These are phyloP conservation scores for Eubasilissa splendida DNA, from an alignment of 2,888 invertebrate species.

Conservation along the genomic window DNA sequence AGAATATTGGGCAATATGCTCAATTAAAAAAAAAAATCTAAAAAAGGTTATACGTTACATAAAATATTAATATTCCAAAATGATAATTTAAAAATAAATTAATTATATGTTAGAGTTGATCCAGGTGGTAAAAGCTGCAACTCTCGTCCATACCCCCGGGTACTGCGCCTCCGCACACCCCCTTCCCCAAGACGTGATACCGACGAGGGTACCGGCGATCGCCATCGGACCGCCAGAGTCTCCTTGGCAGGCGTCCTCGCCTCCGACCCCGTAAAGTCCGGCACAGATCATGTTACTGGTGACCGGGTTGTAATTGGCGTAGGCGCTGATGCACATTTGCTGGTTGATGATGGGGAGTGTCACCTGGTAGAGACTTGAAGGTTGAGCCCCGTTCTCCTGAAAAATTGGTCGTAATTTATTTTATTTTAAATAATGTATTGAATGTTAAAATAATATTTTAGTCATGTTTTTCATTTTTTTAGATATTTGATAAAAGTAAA, in stretches of 20 bases:
- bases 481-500: no score
- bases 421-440: no score
- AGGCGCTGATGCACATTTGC: background rate
- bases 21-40: no score
- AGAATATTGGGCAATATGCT: no score
- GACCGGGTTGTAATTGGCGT: conserved; percentile 60
- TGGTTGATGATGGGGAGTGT: conserved; percentile 11
- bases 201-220: conserved; percentile 67
- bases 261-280: conserved; percentile 65
- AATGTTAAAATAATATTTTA: no score
- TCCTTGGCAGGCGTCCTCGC: conserved; percentile 69
- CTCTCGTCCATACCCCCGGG: conserved; percentile 73
- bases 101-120: conserved; percentile 60
- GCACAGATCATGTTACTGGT: conserved; percentile 68
- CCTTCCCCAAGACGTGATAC: conserved; percentile 73
- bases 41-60: no score
- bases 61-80: no score
- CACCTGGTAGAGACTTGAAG: background rate
- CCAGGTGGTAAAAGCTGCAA: conserved; percentile 66
- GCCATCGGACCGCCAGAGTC: conserved; percentile 74
- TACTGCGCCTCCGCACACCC: conserved; percentile 69
- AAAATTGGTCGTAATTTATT: background rate
- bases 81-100: no score
- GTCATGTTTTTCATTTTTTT: no score
- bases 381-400: background rate